Percentiles rank a stretch among this genome's conserved stretches.
Conservation (phyloP, 1,140 invertebrate species). For the Heliconius himera region DNA sequence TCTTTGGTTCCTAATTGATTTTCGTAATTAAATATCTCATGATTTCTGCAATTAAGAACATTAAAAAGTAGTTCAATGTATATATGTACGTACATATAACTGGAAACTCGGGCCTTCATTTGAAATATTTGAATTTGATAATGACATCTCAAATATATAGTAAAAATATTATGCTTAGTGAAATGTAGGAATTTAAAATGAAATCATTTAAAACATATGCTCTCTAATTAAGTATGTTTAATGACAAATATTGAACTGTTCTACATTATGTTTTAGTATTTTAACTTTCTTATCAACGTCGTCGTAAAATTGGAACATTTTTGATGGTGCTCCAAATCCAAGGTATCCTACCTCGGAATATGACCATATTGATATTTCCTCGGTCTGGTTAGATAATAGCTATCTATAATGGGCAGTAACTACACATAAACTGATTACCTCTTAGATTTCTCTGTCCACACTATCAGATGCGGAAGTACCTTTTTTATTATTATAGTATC, state of each 20-base stretch:
- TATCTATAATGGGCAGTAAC: too few relatives aligned
- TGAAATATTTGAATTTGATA: slow-evolving; percentile 10
- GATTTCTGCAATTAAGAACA: slow-evolving; percentile 15
- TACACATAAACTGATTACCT: too few relatives aligned
- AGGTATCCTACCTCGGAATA: too few relatives aligned
- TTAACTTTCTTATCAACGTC: neutral
- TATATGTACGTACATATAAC: neutral
- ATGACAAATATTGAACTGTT: neutral
- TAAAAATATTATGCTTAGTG: neutral
- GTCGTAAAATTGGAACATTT: neutral
- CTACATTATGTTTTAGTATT: neutral
- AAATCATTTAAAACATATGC: neutral
- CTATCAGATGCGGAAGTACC: too few relatives aligned
- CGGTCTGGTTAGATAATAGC: too few relatives aligned
- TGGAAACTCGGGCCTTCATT: neutral
- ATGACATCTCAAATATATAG: neutral
- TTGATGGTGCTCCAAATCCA: neutral
- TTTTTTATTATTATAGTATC: too few relatives aligned
- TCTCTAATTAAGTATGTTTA: slow-evolving; percentile 1
- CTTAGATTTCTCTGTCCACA: too few relatives aligned
- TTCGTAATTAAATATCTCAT: slow-evolving; percentile 29
- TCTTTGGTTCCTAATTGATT: slow-evolving; percentile 71
- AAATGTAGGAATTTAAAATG: neutral
- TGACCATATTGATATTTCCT: too few relatives aligned
- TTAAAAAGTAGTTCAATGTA: slow-evolving; percentile 8